Evolutionary conservation across 2,113 vertebrate genomes (phyloP), one percentile per base, ranked within the genome.

Genomic region (Myotis brandtii): DNA sequence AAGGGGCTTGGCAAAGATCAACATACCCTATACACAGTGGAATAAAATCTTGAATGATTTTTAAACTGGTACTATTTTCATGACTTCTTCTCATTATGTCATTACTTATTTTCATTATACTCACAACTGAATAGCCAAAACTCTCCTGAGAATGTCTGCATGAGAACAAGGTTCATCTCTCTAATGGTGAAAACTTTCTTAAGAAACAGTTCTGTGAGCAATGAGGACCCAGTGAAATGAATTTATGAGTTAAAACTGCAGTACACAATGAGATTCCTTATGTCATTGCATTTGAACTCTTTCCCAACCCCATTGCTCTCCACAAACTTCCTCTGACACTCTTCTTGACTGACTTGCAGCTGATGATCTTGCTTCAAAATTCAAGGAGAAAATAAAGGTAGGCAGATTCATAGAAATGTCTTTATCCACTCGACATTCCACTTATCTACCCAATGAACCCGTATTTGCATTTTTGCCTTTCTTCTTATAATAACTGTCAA

Each of bases 41-140:
- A 92, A 34, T 54, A 48, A 86, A 72, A 89, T 34, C 16, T 86
- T 89, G 10, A 70, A 50, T 72, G n/a, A 93, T 79, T 76, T 27
- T 37, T 87, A 23, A 82, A 56, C 18, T 46, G 72, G 9, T 88
- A 34, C 7, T 93, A 52, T 82, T 79, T 79, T 70, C 30, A 77
- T 85, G 48, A 62, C 3, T 62, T 59, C 56, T 59, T 62, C 25
- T 62, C 59, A 27, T 27, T 62, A 83, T 64, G n/a, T 48, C 72
- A 79, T 56, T 40, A 32, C 54, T 84, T 95, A 34, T 85, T 84
- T 67, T 92, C 59, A 48, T 64, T 90, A 43, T 82, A 80, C 14
- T 66, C 9, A n/a, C 9, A 84, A 43, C 0, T 72, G 30, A 66
- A 48, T 62, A 67, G 69, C 40, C 34, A 95, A 77, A 86, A 70